These are phyloP conservation scores for Tragelaphus scriptus DNA, from an alignment of 2,113 vertebrate species.

Conservation along the genomic window DNA sequence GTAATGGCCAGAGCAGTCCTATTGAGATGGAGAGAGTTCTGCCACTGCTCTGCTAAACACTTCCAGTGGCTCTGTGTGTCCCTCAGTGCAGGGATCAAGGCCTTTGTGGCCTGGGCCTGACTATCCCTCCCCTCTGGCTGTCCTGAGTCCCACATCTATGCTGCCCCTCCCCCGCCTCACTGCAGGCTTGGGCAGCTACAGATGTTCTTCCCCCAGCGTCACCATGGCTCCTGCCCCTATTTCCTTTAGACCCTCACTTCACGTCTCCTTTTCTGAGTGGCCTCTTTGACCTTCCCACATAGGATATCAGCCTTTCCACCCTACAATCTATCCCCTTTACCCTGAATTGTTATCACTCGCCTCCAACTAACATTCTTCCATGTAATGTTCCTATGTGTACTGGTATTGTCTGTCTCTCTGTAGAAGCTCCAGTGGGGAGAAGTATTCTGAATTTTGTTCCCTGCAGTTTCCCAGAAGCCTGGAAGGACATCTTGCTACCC, in stretches of 20 bases:
- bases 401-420: background rate
- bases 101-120: background rate
- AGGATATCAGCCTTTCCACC: background rate
- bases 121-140: fast-evolving
- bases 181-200: background rate
- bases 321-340: background rate
- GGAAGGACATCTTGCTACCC: background rate
- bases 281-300: background rate
- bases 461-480: background rate
- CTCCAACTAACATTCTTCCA: background rate
- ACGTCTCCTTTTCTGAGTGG: background rate
- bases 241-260: background rate
- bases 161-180: fast-evolving
- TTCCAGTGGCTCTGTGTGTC: fast-evolving
- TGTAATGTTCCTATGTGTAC: background rate
- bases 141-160: no score
- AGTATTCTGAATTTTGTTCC: background rate
- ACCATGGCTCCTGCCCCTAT: background rate
- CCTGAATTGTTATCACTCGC: background rate
- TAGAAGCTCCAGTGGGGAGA: background rate
- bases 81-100: fast-evolving
- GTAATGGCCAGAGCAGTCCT: background rate
- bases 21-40: background rate
- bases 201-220: background rate
- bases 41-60: background rate